Evolutionary conservation across 2,888 invertebrate species (phyloP), one percentile per base, ranked within the genome.

Genomic region (Agriopis leucophaearia): DNA sequence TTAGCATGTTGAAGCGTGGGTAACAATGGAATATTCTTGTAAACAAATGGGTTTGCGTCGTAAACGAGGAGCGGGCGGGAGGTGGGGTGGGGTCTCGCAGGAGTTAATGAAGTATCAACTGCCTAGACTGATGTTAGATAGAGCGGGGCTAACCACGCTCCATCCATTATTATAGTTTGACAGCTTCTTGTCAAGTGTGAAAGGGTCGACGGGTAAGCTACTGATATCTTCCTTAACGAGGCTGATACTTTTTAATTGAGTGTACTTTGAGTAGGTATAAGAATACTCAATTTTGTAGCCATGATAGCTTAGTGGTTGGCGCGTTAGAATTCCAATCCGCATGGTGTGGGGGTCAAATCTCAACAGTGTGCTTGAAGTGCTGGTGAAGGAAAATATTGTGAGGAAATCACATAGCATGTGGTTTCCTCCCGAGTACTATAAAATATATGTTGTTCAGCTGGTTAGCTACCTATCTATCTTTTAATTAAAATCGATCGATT

Each of bases 41-140:
- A 73, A 73, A 72, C 74, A 71, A 72, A 73, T 69, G 69, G 68
- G 63, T 69, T 71, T 66, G 71, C 65, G 72, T 54, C 66, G 64
- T 61, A 71, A 73, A 72, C 64, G 68, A 60, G 63, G 67, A 57
- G 64, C 64, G 63, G 62, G 56, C 50, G 51, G 63, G 63, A 42
- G 63, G 45, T 59, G 60, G 63, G 52, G 51, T 18, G 52, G 27
- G 62, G 63, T 66, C 70, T 65, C 70, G 18, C 44, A 64, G 64
- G 69, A 71, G 60, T 63, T 72, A 72, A 73, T 72, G 70, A 71
- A 66, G 73, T 72, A 75, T 72, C 73, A 75, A 73, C 70, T 69
- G 56, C 66, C 65, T 69, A 69, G 58, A 45, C 64, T 59, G 70
- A 66, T 70, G 70, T 56, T 61, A 66, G 66, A 70, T 70, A 64